Conservation (phyloP, 2,113 vertebrate genomes). For the Buteo buteo region DNA sequence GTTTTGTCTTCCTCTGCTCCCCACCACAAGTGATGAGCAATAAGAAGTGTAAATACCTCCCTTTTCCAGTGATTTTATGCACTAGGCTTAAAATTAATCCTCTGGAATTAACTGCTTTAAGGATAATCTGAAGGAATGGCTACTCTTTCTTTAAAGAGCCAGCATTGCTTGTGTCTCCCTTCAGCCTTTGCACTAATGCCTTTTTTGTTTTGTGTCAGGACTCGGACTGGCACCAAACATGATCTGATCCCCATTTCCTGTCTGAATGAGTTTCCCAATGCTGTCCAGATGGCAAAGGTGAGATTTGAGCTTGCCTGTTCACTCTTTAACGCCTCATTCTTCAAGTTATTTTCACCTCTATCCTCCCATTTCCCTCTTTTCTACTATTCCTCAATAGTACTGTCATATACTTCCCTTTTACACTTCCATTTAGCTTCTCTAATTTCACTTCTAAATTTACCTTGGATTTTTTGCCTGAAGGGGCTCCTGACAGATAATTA, state of each 20-base stretch:
- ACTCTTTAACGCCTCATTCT: not conserved
- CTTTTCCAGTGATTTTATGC: not conserved
- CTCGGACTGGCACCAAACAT: slow-evolving; percentile 83
- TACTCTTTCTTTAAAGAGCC: not conserved
- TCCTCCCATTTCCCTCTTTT: not conserved
- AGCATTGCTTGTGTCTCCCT: not conserved
- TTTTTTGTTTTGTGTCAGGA: slow-evolving; percentile 69
- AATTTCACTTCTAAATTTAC: not conserved
- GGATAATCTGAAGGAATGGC: not conserved
- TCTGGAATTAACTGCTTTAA: not conserved
- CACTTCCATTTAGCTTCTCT: not conserved
- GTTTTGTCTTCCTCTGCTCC: not conserved
- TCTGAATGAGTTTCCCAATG: slow-evolving; percentile 81
- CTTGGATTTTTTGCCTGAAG: not conserved
- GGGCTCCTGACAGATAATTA: not conserved
- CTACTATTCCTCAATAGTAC: not conserved
- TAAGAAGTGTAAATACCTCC: not conserved
- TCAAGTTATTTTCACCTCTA: not conserved
- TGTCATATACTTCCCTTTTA: not conserved
- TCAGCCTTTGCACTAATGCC: not conserved
- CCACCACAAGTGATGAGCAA: not conserved
- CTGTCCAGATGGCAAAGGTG: slow-evolving; percentile 89
- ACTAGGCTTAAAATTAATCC: not conserved
- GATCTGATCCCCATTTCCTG: slow-evolving; percentile 78
- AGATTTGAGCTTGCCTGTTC: not conserved